Percentiles rank a stretch among this genome's conserved stretches.
Conservation (phyloP, 1,140 invertebrate species). For the Aleiodes sp. region DNA sequence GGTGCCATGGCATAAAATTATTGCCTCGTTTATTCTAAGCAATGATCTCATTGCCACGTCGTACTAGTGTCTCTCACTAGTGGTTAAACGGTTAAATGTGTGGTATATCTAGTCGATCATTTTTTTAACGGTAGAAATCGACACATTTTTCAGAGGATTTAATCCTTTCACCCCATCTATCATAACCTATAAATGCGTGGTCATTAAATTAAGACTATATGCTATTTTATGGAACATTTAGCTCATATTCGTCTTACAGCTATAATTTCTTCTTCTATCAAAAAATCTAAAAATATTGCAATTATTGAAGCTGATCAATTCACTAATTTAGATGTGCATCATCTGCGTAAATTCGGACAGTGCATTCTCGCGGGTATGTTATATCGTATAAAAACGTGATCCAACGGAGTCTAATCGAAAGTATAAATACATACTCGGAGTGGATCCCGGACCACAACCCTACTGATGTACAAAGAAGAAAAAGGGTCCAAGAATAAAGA, state of each 20-base stretch:
- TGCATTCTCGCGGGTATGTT: background rate
- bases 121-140: conserved; percentile 25
- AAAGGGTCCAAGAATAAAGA: conserved; percentile 35
- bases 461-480: conserved; percentile 42
- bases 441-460: conserved; percentile 18
- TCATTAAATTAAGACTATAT: background rate
- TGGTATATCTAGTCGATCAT: conserved; percentile 28
- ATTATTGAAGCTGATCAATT: background rate
- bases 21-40: conserved; percentile 63
- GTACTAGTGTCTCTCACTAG: background rate
- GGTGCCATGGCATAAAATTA: conserved; percentile 62
- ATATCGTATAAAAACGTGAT: background rate
- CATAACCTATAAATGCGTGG: background rate
- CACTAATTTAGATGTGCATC: background rate
- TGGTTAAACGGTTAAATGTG: conserved; percentile 13
- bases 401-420: background rate
- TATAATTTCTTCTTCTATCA: too few species aligned
- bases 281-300: too few species aligned
- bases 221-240: background rate
- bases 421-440: conserved; percentile 23
- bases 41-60: conserved; percentile 62
- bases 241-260: background rate
- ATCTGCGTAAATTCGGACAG: conserved; percentile 6
- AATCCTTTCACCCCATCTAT: conserved; percentile 9
- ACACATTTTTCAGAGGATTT: background rate